Base-by-base conservation (phyloP, 1,140 invertebrate species). In the Caenorhabditis inopinata region DNA sequence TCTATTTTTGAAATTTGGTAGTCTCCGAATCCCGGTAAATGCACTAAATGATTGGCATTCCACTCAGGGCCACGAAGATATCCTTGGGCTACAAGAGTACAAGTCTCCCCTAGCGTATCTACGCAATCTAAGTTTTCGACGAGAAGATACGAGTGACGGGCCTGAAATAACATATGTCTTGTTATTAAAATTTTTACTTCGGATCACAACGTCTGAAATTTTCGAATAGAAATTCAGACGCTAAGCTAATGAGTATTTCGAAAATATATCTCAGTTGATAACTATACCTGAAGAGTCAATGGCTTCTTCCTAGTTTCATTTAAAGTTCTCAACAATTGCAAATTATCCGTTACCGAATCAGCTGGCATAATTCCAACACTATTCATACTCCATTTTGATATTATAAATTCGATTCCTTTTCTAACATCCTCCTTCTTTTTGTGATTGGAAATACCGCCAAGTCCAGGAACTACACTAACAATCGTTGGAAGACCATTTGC, bases 21-120 rank as follows among this genome's bases (percentile, higher is more conserved):
- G 87, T 96, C 94, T 46, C 95, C 95, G 87, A 94, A 92, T 0
- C 94, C 95, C 73, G 94, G 92, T 68, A 98, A 92, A 87, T 98
- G 94, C 47, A 98, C 90, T 53, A 97, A 90, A 83, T 93, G 91
- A 91, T 97, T 96, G 0, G 94, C 95, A 89, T 93, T 93, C 47
- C 96, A 90, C 9, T 93, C 90, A 84, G 92, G 91, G 0, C 94
- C 94, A 85, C 94, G 90, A 53, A 97, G 88, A 89, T 93, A 96
- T 4, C 96, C 96, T 79, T 92, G 93, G 27, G 80, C 80, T 1
- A 73, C n/a, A 5, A 81, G 27, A 25, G 74, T 76, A 38, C 75
- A 77, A 2, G 42, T 6, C 11, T 75, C 80, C 23, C 45, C 48
- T 23, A 38, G 18, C 11, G n/a, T 9, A 0, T 27, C 74, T 12